Conservation (phyloP, 1,140 invertebrate species). For the Bombus haemorrhoidalis region DNA sequence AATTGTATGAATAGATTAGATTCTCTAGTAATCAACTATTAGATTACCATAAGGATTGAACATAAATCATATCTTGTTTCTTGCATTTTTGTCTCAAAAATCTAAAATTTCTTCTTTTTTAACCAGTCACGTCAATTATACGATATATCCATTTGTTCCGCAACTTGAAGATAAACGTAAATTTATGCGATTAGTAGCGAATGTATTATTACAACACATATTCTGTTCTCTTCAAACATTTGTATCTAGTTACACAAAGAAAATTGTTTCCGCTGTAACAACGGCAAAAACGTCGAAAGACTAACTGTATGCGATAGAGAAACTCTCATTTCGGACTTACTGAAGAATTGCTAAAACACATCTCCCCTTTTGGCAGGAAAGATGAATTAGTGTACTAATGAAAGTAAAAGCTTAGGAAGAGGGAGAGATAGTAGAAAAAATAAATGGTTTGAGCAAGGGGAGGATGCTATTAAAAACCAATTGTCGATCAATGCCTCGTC, state of each 20-base stretch:
- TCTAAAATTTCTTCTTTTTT: too few relatives aligned
- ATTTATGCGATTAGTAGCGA: too few relatives aligned
- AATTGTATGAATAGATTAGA: too few relatives aligned
- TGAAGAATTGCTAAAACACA: conserved; percentile 12
- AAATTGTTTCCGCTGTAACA: background rate
- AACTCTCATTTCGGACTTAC: background rate
- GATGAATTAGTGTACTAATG: conserved; percentile 50
- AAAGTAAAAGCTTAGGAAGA: background rate
- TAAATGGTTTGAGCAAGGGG: background rate
- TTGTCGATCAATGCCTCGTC: conserved; percentile 12
- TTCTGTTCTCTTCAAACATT: too few relatives aligned
- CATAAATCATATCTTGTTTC: too few relatives aligned
- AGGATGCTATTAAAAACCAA: background rate
- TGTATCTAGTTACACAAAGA: background rate
- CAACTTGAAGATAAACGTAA: too few relatives aligned
- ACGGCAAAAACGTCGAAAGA: background rate
- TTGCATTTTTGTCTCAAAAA: too few relatives aligned
- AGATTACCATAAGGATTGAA: too few relatives aligned
- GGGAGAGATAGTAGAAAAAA: background rate
- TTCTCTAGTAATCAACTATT: background rate
- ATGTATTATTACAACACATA: too few relatives aligned
- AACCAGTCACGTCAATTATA: too few relatives aligned
- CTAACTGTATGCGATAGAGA: background rate
- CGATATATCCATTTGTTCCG: too few relatives aligned
- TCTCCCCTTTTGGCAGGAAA: conserved; percentile 35